These are phyloP conservation scores for Corella eumyota DNA, from an alignment of 23 tunicate species.

Conservation along the genomic window DNA sequence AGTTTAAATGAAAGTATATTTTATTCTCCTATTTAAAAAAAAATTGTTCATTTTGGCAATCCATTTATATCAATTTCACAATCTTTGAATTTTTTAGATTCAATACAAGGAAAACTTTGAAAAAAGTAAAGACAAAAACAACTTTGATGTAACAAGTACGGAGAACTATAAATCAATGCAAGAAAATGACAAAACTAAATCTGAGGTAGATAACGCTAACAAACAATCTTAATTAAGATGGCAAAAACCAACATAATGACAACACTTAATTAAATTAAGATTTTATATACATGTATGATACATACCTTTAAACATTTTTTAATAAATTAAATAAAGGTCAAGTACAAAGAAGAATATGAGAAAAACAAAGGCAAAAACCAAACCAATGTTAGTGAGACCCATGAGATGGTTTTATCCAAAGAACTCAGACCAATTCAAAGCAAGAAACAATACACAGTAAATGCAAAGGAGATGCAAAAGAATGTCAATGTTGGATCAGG, in stretches of 20 bases:
- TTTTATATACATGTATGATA: no score
- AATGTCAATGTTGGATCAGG: conserved; percentile 50
- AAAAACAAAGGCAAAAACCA: conserved; percentile 40
- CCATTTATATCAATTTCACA: no score
- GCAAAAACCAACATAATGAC: background rate
- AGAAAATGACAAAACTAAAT: conserved; percentile 21
- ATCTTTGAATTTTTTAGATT: conserved; percentile 20
- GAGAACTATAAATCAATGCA: conserved; percentile 30
- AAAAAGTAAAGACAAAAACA: conserved; percentile 35
- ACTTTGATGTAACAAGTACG: conserved; percentile 54
- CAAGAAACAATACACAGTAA: conserved; percentile 38
- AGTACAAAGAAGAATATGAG: conserved; percentile 48
- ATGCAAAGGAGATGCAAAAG: conserved; percentile 60
- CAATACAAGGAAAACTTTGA: conserved; percentile 43
- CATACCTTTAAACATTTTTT: background rate
- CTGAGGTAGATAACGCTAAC: conserved; percentile 27
- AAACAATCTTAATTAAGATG: background rate
- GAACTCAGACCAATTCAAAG: conserved; percentile 59
- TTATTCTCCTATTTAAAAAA: no score
- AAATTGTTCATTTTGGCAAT: no score
- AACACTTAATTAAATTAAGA: no score
- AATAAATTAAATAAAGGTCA: conserved; percentile 13
- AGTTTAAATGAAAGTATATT: no score
- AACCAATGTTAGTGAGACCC: conserved; percentile 41
- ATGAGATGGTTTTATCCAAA: conserved; percentile 73